Conservation (phyloP, 2,888 invertebrate species). For the Cancer borealis region DNA sequence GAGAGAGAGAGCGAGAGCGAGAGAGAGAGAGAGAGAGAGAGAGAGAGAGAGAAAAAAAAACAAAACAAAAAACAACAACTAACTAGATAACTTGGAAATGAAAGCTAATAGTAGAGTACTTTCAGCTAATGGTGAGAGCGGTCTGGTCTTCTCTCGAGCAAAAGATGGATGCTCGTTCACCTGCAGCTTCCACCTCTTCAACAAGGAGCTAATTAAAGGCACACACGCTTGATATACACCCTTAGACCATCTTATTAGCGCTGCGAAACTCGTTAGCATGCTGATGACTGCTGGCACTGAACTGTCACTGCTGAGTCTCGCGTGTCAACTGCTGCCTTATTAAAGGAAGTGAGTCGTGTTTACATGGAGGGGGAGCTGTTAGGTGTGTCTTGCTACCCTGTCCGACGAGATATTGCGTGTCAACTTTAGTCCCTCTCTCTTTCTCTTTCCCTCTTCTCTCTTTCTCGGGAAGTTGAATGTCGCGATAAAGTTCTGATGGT, state of each 20-base stretch:
- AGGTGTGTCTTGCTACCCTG: slow-evolving; percentile 17
- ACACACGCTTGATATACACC: slow-evolving; percentile 27
- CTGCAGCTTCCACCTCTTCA: neutral
- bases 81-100: neutral
- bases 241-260: neutral
- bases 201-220: slow-evolving; percentile 25
- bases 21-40: no score
- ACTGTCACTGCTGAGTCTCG: slow-evolving; percentile 9
- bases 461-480: slow-evolving; percentile 10
- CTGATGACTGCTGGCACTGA: slow-evolving; percentile 10
- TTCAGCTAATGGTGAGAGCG: neutral
- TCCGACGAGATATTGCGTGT: slow-evolving; percentile 25
- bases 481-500: slow-evolving; percentile 30
- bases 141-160: neutral
- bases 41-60: neutral
- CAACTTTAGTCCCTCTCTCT: neutral
- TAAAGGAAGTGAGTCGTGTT: slow-evolving; percentile 31
- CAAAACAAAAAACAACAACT: no score
- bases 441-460: neutral
- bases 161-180: neutral
- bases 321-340: slow-evolving; percentile 6
- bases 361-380: slow-evolving; percentile 11
- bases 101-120: neutral
- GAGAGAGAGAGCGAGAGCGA: neutral
- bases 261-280: neutral